phyloP scores from a whole-genome alignment of 2,797 vertebrate species.

The Hybognathus amarus region DNA sequence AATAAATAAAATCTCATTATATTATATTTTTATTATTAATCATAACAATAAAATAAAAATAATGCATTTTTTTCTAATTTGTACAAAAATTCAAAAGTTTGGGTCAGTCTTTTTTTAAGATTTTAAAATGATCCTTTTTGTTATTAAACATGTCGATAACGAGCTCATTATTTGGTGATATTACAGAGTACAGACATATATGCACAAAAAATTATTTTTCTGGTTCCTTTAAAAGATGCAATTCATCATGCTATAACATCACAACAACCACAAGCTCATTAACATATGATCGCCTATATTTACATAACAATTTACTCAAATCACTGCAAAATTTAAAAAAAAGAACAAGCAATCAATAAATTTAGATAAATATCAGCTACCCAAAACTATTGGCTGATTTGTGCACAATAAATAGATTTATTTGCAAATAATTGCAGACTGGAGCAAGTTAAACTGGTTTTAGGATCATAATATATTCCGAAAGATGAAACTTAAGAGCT shows the following conservation, averaged over 20 bases:
- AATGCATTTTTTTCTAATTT: too few species aligned
- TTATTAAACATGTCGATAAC: background rate
- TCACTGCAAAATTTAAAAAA: background rate
- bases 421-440: background rate
- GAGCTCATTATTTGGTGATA: background rate
- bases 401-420: background rate
- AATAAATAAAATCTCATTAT: background rate
- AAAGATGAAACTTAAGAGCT: background rate
- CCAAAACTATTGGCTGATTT: background rate
- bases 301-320: background rate
- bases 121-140: background rate
- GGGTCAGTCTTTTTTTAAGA: background rate
- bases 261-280: background rate
- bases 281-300: background rate
- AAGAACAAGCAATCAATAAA: background rate
- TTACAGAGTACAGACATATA: background rate
- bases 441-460: background rate
- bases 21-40: background rate
- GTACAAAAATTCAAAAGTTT: background rate
- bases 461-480: background rate
- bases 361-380: background rate
- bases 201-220: too few species aligned
- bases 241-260: background rate
- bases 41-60: background rate
- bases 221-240: background rate